Evolutionary conservation across 2,113 vertebrate genomes (phyloP).

Genomic region (Egretta garzetta): DNA sequence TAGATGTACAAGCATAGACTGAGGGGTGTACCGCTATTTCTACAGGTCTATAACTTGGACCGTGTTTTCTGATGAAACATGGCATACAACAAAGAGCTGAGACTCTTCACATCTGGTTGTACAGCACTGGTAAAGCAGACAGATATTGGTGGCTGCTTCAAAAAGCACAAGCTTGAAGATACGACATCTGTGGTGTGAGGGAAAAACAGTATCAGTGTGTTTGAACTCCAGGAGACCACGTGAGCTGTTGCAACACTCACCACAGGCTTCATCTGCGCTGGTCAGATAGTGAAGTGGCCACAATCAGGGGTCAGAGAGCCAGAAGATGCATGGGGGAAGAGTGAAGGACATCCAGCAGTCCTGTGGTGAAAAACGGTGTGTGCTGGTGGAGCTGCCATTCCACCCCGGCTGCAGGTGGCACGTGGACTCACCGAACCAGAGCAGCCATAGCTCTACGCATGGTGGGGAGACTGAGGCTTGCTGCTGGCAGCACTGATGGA

Average conservation of each 20-base stretch:
- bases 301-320: neutral
- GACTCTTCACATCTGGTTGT: neutral
- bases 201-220: neutral
- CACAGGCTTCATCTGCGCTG: neutral
- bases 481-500: neutral
- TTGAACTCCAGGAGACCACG: accelerated
- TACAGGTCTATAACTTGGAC: neutral
- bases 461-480: neutral
- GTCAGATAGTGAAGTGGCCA: neutral
- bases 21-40: neutral
- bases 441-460: neutral
- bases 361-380: neutral
- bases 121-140: neutral
- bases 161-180: neutral
- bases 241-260: neutral
- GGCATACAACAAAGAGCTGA: neutral
- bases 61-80: neutral
- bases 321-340: neutral
- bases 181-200: neutral
- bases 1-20: neutral
- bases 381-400: neutral
- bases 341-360: neutral
- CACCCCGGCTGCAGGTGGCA: neutral
- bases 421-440: neutral
- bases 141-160: neutral